Evolutionary conservation across 2,797 vertebrate species (phyloP).

Genomic region (Clarias laeviceps): DNA sequence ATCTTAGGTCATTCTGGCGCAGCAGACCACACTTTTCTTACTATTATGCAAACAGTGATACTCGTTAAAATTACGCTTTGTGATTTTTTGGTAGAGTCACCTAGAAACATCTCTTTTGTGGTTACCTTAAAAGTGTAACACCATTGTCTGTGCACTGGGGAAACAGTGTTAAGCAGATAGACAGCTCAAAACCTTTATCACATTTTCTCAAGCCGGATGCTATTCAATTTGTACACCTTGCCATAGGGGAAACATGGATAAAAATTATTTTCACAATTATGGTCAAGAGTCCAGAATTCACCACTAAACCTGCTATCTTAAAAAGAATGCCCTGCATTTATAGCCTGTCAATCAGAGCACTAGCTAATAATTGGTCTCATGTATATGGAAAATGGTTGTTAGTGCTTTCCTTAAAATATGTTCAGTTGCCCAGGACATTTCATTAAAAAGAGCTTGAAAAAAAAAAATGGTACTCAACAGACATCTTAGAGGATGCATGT

Average conservation of each 20-base stretch:
- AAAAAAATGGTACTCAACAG: background rate
- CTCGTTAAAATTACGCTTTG: background rate
- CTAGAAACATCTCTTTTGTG: background rate
- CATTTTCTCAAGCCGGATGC: background rate
- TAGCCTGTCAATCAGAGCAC: background rate
- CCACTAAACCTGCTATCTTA: background rate
- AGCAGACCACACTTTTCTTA: background rate
- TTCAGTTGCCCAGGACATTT: background rate
- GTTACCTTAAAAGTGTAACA: background rate
- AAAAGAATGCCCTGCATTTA: background rate
- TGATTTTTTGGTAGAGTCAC: background rate
- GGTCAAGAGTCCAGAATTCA: background rate
- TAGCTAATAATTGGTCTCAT: background rate
- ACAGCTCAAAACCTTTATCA: background rate
- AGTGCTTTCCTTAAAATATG: background rate
- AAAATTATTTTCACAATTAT: background rate
- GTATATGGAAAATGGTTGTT: background rate
- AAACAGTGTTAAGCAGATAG: background rate
- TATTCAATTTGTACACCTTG: background rate
- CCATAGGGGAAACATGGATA: background rate
- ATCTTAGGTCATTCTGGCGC: background rate
- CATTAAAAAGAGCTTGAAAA: slow-evolving; percentile 6
- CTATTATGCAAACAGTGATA: background rate
- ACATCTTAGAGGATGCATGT: background rate
- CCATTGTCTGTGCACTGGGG: background rate